A percentile compares a stretch with the other conserved stretches of the same genome.
Conservation (phyloP, 2,113 vertebrate species). For the Australoheros scitulus region DNA sequence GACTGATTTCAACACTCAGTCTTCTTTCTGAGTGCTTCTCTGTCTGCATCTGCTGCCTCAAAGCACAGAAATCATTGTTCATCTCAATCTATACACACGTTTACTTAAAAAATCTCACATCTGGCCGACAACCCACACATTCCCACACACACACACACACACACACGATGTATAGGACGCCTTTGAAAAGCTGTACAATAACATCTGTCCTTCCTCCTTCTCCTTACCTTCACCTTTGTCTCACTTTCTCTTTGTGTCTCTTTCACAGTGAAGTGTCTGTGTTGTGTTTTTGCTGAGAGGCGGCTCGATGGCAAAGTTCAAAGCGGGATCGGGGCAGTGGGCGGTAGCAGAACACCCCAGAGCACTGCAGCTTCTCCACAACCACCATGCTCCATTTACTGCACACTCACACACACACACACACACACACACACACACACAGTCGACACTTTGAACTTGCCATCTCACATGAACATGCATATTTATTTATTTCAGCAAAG, state of each 20-base stretch:
- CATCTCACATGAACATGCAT: neutral
- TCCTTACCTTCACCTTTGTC: neutral
- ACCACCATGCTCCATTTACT: conserved; percentile 25
- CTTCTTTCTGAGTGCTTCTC: neutral
- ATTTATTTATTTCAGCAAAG: conserved; percentile 3
- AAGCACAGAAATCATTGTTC: neutral
- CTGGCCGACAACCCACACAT: neutral
- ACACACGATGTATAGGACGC: neutral
- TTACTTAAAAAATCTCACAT: neutral
- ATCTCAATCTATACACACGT: neutral
- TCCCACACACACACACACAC: neutral
- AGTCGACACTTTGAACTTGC: conserved; percentile 7
- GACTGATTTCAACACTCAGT: neutral
- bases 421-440: neutral
- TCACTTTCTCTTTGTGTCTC: conserved; percentile 18
- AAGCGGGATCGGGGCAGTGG: conserved; percentile 37
- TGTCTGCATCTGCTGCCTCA: neutral
- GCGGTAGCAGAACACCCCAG: conserved; percentile 32
- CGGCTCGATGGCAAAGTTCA: conserved; percentile 51
- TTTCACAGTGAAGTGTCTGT: conserved; percentile 30
- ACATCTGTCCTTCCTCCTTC: conserved; percentile 14
- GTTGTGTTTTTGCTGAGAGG: conserved; percentile 22
- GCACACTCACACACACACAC: no score
- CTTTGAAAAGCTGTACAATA: conserved; percentile 33
- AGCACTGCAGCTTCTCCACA: conserved; percentile 32